These are phyloP conservation scores for Channa argus DNA, from an alignment of 2,113 vertebrate species.

Conservation along the genomic window DNA sequence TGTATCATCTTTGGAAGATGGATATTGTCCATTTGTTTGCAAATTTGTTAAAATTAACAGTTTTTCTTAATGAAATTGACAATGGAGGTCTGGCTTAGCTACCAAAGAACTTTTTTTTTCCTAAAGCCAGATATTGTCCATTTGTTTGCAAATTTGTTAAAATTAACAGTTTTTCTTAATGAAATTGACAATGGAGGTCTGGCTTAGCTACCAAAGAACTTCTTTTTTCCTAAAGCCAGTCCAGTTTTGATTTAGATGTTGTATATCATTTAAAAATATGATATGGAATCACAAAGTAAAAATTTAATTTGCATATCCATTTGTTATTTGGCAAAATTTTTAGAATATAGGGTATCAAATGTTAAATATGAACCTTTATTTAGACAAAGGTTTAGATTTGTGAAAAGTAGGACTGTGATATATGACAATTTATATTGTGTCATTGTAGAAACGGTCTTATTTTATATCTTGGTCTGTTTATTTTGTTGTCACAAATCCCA, in stretches of 20 bases:
- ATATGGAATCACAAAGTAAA: neutral
- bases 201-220: too few species aligned
- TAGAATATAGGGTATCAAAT: neutral
- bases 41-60: neutral
- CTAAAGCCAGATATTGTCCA: constrained; percentile 4
- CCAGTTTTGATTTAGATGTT: neutral
- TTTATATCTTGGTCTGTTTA: too few species aligned
- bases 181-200: neutral
- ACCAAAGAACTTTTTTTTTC: too few species aligned
- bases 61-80: neutral
- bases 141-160: neutral
- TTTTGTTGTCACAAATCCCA: too few species aligned
- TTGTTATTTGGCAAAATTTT: neutral
- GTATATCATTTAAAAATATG: neutral
- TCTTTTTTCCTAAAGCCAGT: too few species aligned
- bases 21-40: neutral
- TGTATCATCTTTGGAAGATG: neutral
- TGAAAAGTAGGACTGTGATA: neutral
- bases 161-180: neutral
- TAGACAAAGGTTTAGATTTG: neutral
- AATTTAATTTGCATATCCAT: neutral
- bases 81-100: too few species aligned
- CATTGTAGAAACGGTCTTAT: too few species aligned
- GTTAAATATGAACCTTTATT: neutral
- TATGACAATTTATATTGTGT: too few species aligned